Conservation (phyloP, 2,888 invertebrate species). For the Coleophora flavipennella region DNA sequence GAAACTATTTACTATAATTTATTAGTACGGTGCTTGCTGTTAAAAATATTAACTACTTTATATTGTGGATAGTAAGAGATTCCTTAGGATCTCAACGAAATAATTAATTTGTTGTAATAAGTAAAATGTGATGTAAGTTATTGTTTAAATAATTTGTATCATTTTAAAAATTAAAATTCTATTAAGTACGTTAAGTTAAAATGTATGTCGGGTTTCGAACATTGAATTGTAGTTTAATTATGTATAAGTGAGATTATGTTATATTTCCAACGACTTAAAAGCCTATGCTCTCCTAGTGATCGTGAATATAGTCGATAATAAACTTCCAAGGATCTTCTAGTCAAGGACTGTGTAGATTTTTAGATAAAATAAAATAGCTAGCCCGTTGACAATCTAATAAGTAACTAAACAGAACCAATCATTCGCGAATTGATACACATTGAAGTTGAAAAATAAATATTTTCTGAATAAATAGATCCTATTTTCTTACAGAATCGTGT, state of each 20-base stretch:
- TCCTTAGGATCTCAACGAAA: slow-evolving; percentile 51
- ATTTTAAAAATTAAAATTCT: neutral
- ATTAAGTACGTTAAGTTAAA: slow-evolving; percentile 1
- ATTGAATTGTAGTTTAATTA: slow-evolving; percentile 52
- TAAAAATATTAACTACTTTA: slow-evolving; percentile 52
- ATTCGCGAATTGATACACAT: slow-evolving; percentile 52
- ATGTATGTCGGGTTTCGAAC: slow-evolving; percentile 45
- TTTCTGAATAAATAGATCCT: slow-evolving; percentile 65
- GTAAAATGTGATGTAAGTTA: slow-evolving; percentile 17
- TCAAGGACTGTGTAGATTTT: slow-evolving; percentile 56
- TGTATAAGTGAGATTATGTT: slow-evolving; percentile 21
- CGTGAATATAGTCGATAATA: slow-evolving; percentile 14
- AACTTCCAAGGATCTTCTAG: slow-evolving; percentile 37
- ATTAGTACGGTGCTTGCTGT: slow-evolving; percentile 67
- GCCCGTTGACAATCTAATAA: slow-evolving; percentile 42
- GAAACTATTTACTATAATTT: slow-evolving; percentile 41
- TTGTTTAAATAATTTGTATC: slow-evolving; percentile 7
- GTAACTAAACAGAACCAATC: slow-evolving; percentile 48
- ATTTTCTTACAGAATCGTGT: slow-evolving; percentile 64
- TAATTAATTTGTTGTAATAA: slow-evolving; percentile 34
- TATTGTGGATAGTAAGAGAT: slow-evolving; percentile 27
- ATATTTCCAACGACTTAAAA: slow-evolving; percentile 36
- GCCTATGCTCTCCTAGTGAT: slow-evolving; percentile 30
- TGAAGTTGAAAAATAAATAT: slow-evolving; percentile 48
- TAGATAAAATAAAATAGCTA: slow-evolving; percentile 53